Evolutionary conservation across 2,797 vertebrate species (phyloP).

Genomic region (Taenioides sp.): DNA sequence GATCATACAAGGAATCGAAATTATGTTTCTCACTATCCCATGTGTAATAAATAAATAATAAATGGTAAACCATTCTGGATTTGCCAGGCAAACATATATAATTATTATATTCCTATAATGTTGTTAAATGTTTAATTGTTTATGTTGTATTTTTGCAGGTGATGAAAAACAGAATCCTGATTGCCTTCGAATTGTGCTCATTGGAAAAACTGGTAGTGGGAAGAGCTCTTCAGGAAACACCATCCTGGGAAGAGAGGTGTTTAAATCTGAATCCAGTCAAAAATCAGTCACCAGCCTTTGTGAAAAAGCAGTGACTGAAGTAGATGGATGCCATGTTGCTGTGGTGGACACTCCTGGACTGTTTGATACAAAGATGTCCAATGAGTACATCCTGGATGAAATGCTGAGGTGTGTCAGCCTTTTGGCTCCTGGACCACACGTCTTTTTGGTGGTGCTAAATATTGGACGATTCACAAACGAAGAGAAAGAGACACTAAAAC

Average conservation of each 20-base stretch:
- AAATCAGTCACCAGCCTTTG: neutral
- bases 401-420: neutral
- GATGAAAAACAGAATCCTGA: neutral
- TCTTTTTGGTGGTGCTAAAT: neutral
- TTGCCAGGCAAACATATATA: no score
- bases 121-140: neutral
- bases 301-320: neutral
- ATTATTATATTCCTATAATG: neutral
- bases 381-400: neutral
- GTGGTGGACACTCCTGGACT: conserved; percentile 11
- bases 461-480: neutral
- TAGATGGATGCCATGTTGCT: neutral
- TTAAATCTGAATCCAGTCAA: neutral
- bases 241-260: neutral
- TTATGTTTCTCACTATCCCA: no score
- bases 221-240: conserved; percentile 3
- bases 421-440: conserved; percentile 3
- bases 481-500: neutral
- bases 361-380: neutral
- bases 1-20: no score
- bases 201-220: conserved; percentile 2
- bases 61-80: no score
- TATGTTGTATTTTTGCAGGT: neutral
- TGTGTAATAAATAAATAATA: no score
- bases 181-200: neutral